Percentiles rank a stretch among this genome's conserved stretches.
Evolutionary conservation across 2,797 vertebrate genomes (phyloP).

Genomic region (Heterohyrax brucei): DNA sequence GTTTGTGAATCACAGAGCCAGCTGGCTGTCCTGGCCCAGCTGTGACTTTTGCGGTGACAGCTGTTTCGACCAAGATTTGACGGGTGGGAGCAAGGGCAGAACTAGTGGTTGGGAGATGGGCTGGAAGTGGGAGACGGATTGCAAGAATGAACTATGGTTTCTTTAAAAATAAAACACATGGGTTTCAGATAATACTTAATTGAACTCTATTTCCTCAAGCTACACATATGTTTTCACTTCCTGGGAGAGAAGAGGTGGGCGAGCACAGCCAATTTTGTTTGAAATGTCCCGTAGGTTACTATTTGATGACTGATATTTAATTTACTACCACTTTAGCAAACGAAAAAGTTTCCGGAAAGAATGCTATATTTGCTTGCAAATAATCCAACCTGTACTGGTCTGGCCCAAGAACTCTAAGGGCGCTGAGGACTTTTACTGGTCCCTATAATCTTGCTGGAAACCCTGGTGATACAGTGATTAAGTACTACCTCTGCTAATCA

Average conservation of each 20-base stretch:
- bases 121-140: slow-evolving; percentile 66
- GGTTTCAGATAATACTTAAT: slow-evolving; percentile 50
- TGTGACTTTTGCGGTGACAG: slow-evolving; percentile 79
- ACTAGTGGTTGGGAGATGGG: slow-evolving; percentile 74
- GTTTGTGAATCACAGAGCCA: slow-evolving; percentile 82
- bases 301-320: slow-evolving; percentile 77
- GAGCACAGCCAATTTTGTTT: slow-evolving; percentile 48
- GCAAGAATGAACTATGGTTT: slow-evolving; percentile 66
- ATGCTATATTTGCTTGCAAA: slow-evolving; percentile 68
- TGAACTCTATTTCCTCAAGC: slow-evolving; percentile 55
- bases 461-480: too few species aligned
- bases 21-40: slow-evolving; percentile 79
- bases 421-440: slow-evolving; percentile 30
- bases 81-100: slow-evolving; percentile 59
- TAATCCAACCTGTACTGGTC: slow-evolving; percentile 7
- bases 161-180: slow-evolving; percentile 74
- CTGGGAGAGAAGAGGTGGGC: slow-evolving; percentile 21
- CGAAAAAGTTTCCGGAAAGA: slow-evolving; percentile 75
- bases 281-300: slow-evolving; percentile 46
- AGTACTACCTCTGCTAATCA: too few species aligned
- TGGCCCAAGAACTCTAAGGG: slow-evolving; percentile 29
- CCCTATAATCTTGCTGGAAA: slow-evolving; percentile 10
- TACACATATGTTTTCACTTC: slow-evolving; percentile 57
- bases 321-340: slow-evolving; percentile 74
- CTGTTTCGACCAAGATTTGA: slow-evolving; percentile 63